Evolutionary conservation across 2,888 invertebrate species (phyloP), one percentile per base, ranked within the genome.

Genomic region (Bugulina stolonifera): DNA sequence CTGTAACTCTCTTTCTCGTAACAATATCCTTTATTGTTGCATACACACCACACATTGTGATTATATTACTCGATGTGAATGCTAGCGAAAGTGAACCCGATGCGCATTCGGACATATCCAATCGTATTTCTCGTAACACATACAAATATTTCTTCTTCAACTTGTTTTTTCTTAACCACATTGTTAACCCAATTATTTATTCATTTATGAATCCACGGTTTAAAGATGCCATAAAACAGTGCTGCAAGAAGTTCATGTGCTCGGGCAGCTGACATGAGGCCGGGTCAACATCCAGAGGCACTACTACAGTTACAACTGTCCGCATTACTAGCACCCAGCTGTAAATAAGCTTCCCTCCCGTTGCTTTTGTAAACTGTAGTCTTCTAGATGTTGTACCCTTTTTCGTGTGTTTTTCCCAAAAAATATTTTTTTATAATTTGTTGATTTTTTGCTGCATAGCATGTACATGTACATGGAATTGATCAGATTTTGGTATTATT

Each of bases 181-280:
- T 78, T 2, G 77, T 78, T 1, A 81, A 81, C 69, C 80, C 81
- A 0, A 75, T 81, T 34, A 78, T 81, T 14, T 81, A 81, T 73
- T 78, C 79, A 5, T 78, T 79, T 70, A 78, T 80, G 77, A 81
- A 80, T 75, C 73, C 73, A 18, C 73, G 74, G 29, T 80, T 80
- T 72, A 35, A 43, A 3, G n/a, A 70, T 5, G 70, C 70, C 29
- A 2, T 70, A 3, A 27, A 34, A 14, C 29, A 10, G 5, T 64
- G 2, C 34, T 64, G 14, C 27, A 64, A 64, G 10, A 25, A 64
- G 32, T 34, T 22, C 64, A 29, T 3, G 25, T 29, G 64, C 27
- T 5, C 55, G 3, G n/a, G n/a, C 23, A 55, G 55, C 55, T n/a
- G 55, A 55, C 55, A n/a, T 55, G 55, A 55, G 55, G 55, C 22